Percentiles rank a stretch among this genome's conserved stretches.
Conservation (phyloP, 2,113 vertebrate genomes). For the Pterocles gutturalis region DNA sequence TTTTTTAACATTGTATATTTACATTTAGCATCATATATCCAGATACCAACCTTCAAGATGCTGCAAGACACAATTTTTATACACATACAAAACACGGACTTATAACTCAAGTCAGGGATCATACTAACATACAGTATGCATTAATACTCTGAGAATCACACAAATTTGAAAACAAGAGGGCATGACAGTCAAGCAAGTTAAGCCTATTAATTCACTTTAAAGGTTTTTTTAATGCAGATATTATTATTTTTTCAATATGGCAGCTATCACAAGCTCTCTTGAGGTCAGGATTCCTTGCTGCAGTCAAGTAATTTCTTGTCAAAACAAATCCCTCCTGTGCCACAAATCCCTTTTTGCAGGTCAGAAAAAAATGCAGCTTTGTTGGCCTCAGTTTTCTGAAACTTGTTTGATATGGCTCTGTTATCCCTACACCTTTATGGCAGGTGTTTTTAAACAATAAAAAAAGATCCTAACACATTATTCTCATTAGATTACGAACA, state of each 20-base stretch:
- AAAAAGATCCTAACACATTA: background rate
- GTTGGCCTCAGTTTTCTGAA: background rate
- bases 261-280: background rate
- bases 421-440: background rate
- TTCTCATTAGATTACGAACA: background rate
- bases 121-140: background rate
- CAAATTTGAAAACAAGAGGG: background rate
- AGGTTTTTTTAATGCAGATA: background rate
- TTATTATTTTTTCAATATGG: background rate
- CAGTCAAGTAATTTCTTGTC: background rate
- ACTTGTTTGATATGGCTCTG: background rate
- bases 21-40: background rate
- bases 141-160: background rate
- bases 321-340: background rate
- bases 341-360: background rate
- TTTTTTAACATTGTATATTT: background rate
- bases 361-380: background rate
- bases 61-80: background rate
- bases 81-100: fast-evolving
- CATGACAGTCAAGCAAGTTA: background rate
- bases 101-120: background rate
- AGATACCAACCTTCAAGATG: background rate
- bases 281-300: background rate
- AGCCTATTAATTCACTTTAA: background rate
- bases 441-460: background rate